These are phyloP conservation scores for Centropyge bicolor DNA, from an alignment of 2,797 vertebrate genomes.

Conservation along the genomic window DNA sequence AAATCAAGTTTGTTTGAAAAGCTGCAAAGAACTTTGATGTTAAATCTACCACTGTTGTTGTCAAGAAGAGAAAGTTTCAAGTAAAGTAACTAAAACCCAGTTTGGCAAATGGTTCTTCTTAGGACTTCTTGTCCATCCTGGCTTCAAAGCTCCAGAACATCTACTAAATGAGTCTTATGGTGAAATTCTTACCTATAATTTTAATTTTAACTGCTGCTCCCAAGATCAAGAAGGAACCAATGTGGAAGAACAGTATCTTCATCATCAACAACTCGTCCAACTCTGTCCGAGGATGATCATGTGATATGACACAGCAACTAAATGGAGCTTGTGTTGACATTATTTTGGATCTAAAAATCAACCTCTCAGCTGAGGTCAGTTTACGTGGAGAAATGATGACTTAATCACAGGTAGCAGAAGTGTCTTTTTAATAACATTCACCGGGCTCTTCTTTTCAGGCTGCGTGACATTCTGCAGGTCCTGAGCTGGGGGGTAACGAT, in stretches of 20 bases:
- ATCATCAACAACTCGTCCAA: neutral
- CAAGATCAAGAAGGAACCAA: neutral
- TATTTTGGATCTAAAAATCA: neutral
- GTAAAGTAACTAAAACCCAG: too few relatives aligned
- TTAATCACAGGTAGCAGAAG: neutral
- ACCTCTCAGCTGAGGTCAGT: neutral
- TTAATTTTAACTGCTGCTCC: neutral
- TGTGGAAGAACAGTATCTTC: neutral
- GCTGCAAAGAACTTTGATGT: neutral
- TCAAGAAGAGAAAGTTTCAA: too few relatives aligned
- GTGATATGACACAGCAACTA: neutral
- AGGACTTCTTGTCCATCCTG: neutral
- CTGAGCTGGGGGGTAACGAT: conserved; percentile 61
- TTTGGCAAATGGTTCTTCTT: neutral
- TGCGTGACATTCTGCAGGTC: conserved; percentile 74
- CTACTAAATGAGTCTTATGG: neutral
- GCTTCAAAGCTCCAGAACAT: neutral
- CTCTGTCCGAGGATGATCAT: neutral
- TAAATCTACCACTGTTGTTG: neutral
- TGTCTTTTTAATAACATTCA: conserved; percentile 37
- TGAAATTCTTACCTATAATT: too few relatives aligned
- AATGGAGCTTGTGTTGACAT: neutral
- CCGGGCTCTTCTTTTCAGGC: conserved; percentile 41
- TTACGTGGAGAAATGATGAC: neutral
- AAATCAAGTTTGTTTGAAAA: neutral